Evolutionary conservation across 37 sponge, comb jelly and placozoan species (phyloP).

Genomic region (Eunapius fragilis): DNA sequence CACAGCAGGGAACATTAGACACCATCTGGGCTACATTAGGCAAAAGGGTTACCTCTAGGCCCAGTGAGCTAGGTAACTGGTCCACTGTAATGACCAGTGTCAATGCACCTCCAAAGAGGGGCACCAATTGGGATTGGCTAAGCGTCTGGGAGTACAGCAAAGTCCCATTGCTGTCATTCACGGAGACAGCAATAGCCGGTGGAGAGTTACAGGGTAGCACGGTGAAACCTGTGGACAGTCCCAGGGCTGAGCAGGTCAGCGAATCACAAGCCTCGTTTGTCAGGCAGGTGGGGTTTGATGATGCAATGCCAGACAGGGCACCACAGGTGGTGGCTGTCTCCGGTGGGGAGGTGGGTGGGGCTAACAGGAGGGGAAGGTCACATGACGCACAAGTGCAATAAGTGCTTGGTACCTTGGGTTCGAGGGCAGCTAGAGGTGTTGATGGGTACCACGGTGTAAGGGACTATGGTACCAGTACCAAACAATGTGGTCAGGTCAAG

Average conservation of each 20-base stretch:
- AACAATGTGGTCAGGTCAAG: neutral
- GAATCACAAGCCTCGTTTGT: neutral
- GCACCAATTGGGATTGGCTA: neutral
- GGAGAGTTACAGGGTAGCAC: neutral
- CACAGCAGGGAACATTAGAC: neutral
- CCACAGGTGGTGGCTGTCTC: neutral
- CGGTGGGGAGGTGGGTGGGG: neutral
- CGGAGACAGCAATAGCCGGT: neutral
- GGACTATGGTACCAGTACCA: neutral
- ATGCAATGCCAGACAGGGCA: neutral
- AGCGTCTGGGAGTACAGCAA: neutral
- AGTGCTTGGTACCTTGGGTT: neutral
- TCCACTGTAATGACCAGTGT: neutral
- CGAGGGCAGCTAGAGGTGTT: neutral
- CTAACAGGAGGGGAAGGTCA: neutral
- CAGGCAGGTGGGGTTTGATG: neutral
- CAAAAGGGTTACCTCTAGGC: neutral
- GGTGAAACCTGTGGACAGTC: neutral
- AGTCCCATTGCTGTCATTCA: neutral
- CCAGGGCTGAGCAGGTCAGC: neutral
- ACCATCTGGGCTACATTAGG: neutral
- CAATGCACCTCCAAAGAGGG: neutral
- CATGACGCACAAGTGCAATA: neutral
- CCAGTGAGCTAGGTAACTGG: neutral
- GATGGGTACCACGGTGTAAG: neutral